Percentiles rank a stretch among this genome's conserved stretches.
Conservation (phyloP, 2,888 invertebrate genomes). For the Eutolmus rufibarbis region DNA sequence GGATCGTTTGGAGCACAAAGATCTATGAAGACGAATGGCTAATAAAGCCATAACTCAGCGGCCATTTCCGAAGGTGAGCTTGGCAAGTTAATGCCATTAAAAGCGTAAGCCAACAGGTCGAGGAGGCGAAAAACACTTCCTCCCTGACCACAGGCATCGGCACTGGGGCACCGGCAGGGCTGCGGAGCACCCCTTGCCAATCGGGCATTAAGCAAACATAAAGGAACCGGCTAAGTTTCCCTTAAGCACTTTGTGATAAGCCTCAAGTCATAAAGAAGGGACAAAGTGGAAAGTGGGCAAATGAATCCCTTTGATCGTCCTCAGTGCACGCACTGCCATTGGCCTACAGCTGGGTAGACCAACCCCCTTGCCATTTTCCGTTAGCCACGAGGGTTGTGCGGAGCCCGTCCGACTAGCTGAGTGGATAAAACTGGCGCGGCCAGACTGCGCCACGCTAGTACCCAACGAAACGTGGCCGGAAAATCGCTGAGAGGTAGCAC, state of each 20-base stretch:
- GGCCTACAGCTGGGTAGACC: constrained; percentile 51
- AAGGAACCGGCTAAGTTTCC: constrained; percentile 50
- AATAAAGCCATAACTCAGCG: constrained; percentile 43
- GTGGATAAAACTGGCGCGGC: constrained; percentile 58
- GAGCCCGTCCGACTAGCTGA: constrained; percentile 10
- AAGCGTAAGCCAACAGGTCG: constrained; percentile 36
- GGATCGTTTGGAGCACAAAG: background rate
- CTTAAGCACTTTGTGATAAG: constrained; percentile 52
- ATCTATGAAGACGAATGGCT: background rate
- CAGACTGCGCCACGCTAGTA: constrained; percentile 58
- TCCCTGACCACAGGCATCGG: constrained; percentile 22
- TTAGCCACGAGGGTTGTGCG: constrained; percentile 13
- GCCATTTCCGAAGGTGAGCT: constrained; percentile 33
- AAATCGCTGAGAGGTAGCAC: constrained; percentile 41
- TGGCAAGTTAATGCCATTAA: constrained; percentile 13
- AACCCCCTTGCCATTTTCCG: constrained; percentile 56
- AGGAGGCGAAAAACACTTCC: background rate
- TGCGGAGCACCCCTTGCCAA: constrained; percentile 43
- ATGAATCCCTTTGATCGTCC: constrained; percentile 54
- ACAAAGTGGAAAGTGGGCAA: constrained; percentile 35
- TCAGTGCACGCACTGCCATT: constrained; percentile 49
- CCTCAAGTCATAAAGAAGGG: constrained; percentile 45
- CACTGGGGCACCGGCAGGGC: background rate
- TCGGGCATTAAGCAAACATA: constrained; percentile 30
- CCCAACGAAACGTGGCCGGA: constrained; percentile 57